phyloP scores from a whole-genome alignment of 1,140 invertebrate species.

The Ceratosolen solmsi region DNA sequence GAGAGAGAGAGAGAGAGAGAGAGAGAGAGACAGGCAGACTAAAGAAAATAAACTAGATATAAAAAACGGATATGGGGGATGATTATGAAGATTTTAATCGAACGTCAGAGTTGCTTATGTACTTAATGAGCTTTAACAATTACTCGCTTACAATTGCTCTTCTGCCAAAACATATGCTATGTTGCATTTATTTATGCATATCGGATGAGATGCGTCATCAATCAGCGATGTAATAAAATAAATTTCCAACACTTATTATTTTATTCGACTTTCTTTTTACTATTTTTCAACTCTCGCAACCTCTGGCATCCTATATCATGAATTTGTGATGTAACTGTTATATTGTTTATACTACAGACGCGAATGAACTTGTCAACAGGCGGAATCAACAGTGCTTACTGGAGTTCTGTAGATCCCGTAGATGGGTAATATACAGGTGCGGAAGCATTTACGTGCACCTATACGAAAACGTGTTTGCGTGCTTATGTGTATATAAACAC shows the following conservation, averaged over 20 bases:
- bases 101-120: neutral
- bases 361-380: conserved; percentile 24
- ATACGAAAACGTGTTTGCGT: neutral
- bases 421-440: neutral
- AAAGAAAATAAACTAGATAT: neutral
- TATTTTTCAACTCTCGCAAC: neutral
- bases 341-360: neutral
- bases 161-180: neutral
- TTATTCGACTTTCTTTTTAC: neutral
- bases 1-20: no score
- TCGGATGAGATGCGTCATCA: neutral
- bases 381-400: conserved; percentile 22
- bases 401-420: neutral
- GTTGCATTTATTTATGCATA: neutral
- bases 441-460: neutral
- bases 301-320: neutral
- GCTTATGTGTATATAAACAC: neutral
- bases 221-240: conserved; percentile 23
- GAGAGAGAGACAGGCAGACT: neutral
- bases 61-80: neutral
- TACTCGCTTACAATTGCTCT: neutral
- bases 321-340: neutral
- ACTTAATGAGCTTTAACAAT: neutral
- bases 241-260: neutral
- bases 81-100: conserved; percentile 11